Evolutionary conservation across 2,113 vertebrate genomes (phyloP).

Genomic region (Gallinago undulata): DNA sequence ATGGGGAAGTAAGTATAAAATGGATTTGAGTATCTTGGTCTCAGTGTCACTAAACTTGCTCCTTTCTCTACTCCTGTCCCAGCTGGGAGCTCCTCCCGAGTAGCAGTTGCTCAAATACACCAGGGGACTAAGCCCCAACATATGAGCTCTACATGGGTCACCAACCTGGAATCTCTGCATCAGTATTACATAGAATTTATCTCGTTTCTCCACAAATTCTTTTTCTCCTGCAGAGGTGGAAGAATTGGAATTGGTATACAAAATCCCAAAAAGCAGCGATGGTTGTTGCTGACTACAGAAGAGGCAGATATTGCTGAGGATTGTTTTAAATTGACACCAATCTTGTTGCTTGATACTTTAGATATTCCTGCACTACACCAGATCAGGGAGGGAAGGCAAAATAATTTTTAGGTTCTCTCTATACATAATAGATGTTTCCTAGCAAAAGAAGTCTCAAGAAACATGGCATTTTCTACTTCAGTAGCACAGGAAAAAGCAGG

Average conservation of each 20-base stretch:
- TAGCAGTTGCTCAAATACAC: not conserved
- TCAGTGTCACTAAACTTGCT: not conserved
- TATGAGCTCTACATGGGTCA: not conserved
- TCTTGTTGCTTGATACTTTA: not conserved
- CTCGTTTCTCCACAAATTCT: not conserved
- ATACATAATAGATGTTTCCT: not conserved
- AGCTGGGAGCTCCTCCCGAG: not conserved
- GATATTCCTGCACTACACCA: not conserved
- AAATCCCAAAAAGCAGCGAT: not conserved
- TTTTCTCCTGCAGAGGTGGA: not conserved
- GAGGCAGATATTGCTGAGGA: not conserved
- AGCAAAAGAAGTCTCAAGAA: not conserved
- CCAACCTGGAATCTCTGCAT: not conserved
- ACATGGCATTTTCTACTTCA: not conserved
- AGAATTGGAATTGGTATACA: not conserved
- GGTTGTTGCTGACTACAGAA: not conserved
- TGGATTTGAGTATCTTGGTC: not conserved
- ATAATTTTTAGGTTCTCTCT: not conserved
- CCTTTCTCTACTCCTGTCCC: not conserved
- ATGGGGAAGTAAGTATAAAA: not conserved
- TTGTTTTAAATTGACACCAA: not conserved
- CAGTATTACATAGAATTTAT: not conserved
- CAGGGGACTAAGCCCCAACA: not conserved
- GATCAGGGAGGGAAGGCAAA: not conserved
- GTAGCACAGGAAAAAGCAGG: not conserved